Evolutionary conservation across 1,140 invertebrate genomes (phyloP).

Genomic region (Aporrectodea caliginosa): DNA sequence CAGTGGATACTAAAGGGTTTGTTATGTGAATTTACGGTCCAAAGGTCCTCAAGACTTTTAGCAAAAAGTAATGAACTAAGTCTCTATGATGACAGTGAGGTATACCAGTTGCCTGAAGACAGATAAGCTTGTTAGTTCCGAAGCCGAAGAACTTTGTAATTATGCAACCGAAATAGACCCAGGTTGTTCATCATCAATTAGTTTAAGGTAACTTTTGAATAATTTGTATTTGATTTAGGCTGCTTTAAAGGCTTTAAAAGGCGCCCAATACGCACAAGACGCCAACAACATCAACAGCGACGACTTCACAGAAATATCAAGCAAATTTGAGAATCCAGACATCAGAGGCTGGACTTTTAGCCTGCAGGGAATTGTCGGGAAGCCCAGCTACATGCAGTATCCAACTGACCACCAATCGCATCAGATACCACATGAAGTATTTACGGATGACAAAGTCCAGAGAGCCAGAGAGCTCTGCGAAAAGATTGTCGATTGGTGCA

Average conservation of each 20-base stretch:
- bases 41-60: background rate
- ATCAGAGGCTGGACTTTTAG: background rate
- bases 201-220: background rate
- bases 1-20: too few relatives aligned
- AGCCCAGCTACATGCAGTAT: background rate
- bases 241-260: background rate
- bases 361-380: background rate
- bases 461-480: background rate
- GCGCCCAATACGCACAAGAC: background rate
- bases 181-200: background rate
- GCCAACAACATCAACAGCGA: background rate
- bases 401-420: background rate
- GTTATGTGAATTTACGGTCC: too few relatives aligned
- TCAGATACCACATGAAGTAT: background rate
- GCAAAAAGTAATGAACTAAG: background rate
- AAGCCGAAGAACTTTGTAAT: too few relatives aligned
- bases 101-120: too few relatives aligned
- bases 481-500: background rate
- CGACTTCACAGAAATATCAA: background rate
- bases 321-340: background rate
- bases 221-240: background rate
- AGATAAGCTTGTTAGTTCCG: too few relatives aligned
- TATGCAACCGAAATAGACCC: too few relatives aligned
- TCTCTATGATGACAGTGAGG: background rate
- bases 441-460: background rate